phyloP scores from a whole-genome alignment of 2,797 vertebrate species.

The Heliangelus exortis region DNA sequence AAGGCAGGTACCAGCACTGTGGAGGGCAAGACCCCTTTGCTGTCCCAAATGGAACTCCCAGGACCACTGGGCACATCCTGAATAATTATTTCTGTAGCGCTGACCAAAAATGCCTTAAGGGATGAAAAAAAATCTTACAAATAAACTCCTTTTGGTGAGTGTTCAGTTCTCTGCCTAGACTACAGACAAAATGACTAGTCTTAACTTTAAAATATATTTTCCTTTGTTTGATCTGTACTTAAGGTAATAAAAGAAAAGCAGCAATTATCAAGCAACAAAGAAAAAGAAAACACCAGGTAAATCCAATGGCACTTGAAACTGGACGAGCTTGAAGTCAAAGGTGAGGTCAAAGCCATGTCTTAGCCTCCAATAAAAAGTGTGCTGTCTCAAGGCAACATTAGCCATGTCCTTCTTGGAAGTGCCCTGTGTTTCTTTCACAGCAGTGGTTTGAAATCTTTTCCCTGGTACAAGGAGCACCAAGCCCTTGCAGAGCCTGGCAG shows the following conservation, averaged over 20 bases:
- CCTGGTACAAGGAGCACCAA: not conserved
- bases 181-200: not conserved
- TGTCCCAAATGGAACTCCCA: not conserved
- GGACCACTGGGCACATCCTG: not conserved
- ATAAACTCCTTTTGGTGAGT: not conserved
- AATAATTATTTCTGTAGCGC: not conserved
- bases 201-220: not conserved
- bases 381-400: not conserved
- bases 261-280: not conserved
- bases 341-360: constrained; percentile 7
- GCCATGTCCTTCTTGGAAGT: not conserved
- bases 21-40: not conserved
- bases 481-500: not conserved
- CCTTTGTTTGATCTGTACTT: not conserved
- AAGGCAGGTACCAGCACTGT: not conserved
- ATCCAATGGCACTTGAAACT: not conserved
- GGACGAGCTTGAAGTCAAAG: not conserved
- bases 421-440: not conserved
- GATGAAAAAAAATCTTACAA: not conserved
- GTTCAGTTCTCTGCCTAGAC: not conserved
- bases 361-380: not conserved
- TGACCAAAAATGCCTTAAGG: not conserved
- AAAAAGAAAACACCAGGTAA: not conserved
- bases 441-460: not conserved
- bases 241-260: not conserved